Base-by-base conservation (phyloP, 2,797 vertebrate species). In the Aselliscus stoliczkanus region DNA sequence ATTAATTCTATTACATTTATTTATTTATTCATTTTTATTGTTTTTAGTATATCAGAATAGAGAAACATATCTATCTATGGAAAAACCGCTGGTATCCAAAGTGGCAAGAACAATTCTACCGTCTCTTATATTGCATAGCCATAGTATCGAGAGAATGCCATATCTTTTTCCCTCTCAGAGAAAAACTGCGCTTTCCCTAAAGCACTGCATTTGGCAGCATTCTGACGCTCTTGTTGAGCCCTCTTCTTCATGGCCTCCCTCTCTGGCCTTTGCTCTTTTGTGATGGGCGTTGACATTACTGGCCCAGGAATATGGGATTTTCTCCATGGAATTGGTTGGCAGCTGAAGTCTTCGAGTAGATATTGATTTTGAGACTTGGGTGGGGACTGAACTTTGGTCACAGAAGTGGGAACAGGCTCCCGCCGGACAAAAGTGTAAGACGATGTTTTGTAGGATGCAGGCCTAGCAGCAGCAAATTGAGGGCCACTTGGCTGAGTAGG, bases 251-350 rank as follows among this genome's bases (percentile, higher is more conserved):
- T 90, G 8, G 65, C 88, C 27, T 97, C 88, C 0, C 70, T 10
- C 58, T 95, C 84, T n/a, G 95, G 87, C 29, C 95, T 79, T 42
- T 97, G 97, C n/a, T 96, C 62, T 0, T 86, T 2, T 1, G 83
- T 84, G 44, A 97, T 96, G 42, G 95, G 95, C 5, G 4, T 80
- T 2, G 96, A 96, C 67, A 96, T 52, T 0, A 94, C 83, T 42
- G 94, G 86, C 67, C 81, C 67, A 4, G 37, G 62, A 13, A 92
- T 18, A 7, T 82, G 39, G 13, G 87, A 64, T 25, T 86, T 82
- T 73, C 87, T 95, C 94, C 95, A 97, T 27, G 95, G 94, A 27
- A 69, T 70, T 10, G 29, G 50, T 9, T 95, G 82, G 11, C 1
- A 1, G 44, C 44, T 0, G 23, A 91, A 96, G 42, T 96, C 96